These are phyloP conservation scores for Nilaparvata lugens DNA, from an alignment of 1,140 invertebrate species.

Conservation along the genomic window DNA sequence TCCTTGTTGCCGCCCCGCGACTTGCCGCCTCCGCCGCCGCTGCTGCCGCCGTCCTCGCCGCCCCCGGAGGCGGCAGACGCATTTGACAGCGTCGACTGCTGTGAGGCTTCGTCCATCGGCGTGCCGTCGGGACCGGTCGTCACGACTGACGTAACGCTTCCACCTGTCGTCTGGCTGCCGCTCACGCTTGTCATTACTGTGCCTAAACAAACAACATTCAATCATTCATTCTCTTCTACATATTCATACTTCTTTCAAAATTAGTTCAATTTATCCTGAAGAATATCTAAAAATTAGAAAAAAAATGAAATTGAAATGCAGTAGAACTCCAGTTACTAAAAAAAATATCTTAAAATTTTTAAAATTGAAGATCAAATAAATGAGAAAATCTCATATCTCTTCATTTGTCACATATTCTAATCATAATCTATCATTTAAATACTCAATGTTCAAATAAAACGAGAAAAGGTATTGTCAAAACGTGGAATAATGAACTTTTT, in stretches of 20 bases:
- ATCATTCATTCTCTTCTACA: not conserved
- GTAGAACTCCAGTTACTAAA: too few relatives aligned
- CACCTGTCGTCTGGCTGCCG: conserved; percentile 29
- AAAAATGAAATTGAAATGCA: too few relatives aligned
- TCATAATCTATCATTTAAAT: too few relatives aligned
- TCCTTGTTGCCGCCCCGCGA: conserved; percentile 53
- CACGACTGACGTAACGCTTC: conserved; percentile 71
- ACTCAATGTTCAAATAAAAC: too few relatives aligned
- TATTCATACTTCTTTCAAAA: not conserved
- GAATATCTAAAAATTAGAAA: too few relatives aligned
- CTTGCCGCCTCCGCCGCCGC: conserved; percentile 54
- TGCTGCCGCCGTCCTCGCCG: conserved; percentile 41
- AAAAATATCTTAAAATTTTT: too few relatives aligned
- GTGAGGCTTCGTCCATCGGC: conserved; percentile 77
- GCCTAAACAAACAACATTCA: conserved; percentile 13
- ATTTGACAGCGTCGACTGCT: conserved; percentile 84
- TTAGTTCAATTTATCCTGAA: too few relatives aligned
- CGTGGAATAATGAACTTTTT: too few relatives aligned
- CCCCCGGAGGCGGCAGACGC: conserved; percentile 54
- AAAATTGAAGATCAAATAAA: too few relatives aligned
- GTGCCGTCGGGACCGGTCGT: conserved; percentile 81
- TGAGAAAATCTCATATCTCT: too few relatives aligned
- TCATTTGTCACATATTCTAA: too few relatives aligned
- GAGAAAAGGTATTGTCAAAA: too few relatives aligned
- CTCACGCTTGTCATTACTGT: conserved; percentile 27